Conservation (phyloP, 2,113 vertebrate genomes). For the Odobenus rosmarus region DNA sequence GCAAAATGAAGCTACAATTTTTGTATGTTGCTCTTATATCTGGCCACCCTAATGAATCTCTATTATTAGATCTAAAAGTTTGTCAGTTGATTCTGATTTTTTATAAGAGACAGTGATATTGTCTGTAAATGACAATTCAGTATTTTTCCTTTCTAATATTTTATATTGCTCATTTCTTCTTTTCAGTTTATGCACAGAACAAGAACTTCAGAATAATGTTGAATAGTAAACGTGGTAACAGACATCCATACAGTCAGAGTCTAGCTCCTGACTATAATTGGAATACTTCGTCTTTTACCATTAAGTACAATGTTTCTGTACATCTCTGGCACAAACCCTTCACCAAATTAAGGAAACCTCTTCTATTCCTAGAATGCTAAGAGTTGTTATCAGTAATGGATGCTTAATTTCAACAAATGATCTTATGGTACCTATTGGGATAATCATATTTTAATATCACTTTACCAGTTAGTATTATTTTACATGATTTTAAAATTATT, state of each 20-base stretch:
- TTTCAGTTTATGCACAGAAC: neutral
- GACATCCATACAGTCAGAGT: neutral
- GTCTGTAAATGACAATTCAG: neutral
- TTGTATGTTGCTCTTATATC: neutral
- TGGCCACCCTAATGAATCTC: neutral
- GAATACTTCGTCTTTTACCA: neutral
- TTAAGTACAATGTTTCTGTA: neutral
- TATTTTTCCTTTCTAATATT: neutral
- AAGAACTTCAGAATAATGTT: slow-evolving; percentile 7
- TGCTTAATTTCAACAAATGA: slow-evolving; percentile 5
- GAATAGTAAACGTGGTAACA: neutral
- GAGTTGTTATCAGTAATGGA: neutral
- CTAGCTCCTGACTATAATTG: neutral
- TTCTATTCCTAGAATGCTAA: slow-evolving; percentile 1
- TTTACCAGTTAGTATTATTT: neutral
- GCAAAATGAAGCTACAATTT: neutral
- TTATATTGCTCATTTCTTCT: neutral
- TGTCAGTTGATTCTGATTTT: neutral
- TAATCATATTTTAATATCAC: neutral
- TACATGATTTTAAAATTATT: neutral
- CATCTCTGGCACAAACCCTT: neutral
- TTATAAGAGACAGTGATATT: neutral
- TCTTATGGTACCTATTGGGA: neutral
- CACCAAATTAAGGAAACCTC: slow-evolving; percentile 18
- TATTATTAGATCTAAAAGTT: neutral